These are phyloP conservation scores for Ceratothoa steindachneri DNA, from an alignment of 2,888 invertebrate species.

Conservation along the genomic window DNA sequence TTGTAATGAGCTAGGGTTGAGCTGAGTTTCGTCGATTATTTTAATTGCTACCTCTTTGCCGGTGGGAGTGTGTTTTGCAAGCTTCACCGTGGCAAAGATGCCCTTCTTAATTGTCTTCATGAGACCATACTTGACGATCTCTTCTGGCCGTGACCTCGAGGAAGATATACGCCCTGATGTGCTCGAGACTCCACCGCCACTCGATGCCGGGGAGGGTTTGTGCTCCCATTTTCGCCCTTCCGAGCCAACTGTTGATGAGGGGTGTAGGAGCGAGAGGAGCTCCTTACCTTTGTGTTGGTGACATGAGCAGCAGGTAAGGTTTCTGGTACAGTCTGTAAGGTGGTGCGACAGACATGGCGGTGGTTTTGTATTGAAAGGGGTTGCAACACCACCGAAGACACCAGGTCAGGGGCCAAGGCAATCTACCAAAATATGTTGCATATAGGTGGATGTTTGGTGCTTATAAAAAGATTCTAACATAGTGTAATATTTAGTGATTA, in stretches of 20 bases:
- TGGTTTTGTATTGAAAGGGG: constrained; percentile 46
- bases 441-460: not conserved
- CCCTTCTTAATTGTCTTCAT: constrained; percentile 99
- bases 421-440: not conserved
- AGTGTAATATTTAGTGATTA: too few relatives aligned
- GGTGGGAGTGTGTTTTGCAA: constrained; percentile 98
- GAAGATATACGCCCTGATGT: constrained; percentile 50
- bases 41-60: constrained; percentile 98
- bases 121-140: constrained; percentile 98
- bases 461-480: not conserved
- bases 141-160: constrained; percentile 76
- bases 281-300: constrained; percentile 45
- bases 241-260: too few relatives aligned
- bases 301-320: constrained; percentile 86
- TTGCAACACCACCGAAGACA: not conserved
- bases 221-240: constrained; percentile 44
- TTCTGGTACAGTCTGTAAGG: constrained; percentile 96
- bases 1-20: constrained; percentile 96
- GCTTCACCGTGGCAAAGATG: constrained; percentile 98
- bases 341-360: constrained; percentile 74
- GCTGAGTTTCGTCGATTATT: constrained; percentile 98
- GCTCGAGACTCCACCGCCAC: constrained; percentile 26
- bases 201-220: constrained; percentile 21
- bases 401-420: not conserved
- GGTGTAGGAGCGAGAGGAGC: too few relatives aligned